Conservation (phyloP, 2,888 invertebrate genomes). For the Pyralis farinalis region DNA sequence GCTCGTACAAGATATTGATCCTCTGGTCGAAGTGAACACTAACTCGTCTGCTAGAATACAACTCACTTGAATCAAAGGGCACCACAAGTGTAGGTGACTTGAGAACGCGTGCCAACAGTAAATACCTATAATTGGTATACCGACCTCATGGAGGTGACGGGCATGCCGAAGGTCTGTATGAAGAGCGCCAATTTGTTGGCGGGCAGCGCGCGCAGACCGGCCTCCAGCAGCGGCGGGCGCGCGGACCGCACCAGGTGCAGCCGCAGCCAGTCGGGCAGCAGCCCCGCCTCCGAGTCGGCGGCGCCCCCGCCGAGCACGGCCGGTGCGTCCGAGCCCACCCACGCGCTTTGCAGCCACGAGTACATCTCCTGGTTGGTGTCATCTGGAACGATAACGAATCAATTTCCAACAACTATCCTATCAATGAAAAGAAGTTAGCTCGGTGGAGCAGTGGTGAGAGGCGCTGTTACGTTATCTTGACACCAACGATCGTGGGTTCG, state of each 20-base stretch:
- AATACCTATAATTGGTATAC: too few species aligned
- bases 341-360: slow-evolving; percentile 79
- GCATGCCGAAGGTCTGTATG: slow-evolving; percentile 97
- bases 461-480: too few species aligned
- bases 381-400: slow-evolving; percentile 34
- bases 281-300: slow-evolving; percentile 86
- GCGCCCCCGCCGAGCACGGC: slow-evolving; percentile 74
- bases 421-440: too few species aligned
- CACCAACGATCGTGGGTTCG: too few species aligned
- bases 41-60: too few species aligned
- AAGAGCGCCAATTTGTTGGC: slow-evolving; percentile 94
- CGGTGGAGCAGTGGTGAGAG: too few species aligned
- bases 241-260: slow-evolving; percentile 94
- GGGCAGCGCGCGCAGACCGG: slow-evolving; percentile 92
- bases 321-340: slow-evolving; percentile 91
- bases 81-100: too few species aligned
- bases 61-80: too few species aligned
- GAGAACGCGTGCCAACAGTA: too few species aligned
- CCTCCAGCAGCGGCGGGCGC: slow-evolving; percentile 90
- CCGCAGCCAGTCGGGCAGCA: slow-evolving; percentile 96
- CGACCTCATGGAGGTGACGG: slow-evolving; percentile 91
- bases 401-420: too few species aligned
- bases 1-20: too few species aligned
- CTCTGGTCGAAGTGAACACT: too few species aligned
- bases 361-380: slow-evolving; percentile 84